Evolutionary conservation across 2,113 vertebrate genomes (phyloP).

Genomic region (Ondatra zibethicus): DNA sequence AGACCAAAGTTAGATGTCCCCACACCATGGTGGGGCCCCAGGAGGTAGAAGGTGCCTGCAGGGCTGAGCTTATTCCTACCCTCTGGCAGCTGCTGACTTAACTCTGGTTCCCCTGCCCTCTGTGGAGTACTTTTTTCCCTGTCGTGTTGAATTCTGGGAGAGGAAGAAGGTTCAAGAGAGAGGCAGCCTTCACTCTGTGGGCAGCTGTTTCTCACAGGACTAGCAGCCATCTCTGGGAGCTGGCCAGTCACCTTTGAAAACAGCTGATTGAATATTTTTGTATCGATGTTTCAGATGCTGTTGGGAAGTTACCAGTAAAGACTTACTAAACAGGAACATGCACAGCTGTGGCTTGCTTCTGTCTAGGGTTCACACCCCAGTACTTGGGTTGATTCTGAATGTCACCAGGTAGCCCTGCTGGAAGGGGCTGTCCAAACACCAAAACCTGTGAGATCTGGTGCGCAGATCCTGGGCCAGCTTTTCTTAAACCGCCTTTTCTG

Average conservation of each 20-base stretch:
- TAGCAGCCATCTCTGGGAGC: background rate
- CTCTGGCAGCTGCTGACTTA: background rate
- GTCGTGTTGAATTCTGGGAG: background rate
- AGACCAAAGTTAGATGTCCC: background rate
- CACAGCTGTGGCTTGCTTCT: background rate
- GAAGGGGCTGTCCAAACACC: background rate
- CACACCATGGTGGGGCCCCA: background rate
- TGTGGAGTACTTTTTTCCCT: background rate
- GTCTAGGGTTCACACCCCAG: background rate
- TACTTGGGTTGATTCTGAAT: background rate
- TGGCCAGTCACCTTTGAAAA: background rate
- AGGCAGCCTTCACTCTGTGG: background rate
- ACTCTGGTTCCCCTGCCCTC: background rate
- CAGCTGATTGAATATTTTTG: conserved; percentile 80
- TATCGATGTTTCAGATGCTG: conserved; percentile 79
- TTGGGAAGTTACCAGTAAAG: conserved; percentile 78
- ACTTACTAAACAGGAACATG: conserved; percentile 33
- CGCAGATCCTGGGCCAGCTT: background rate
- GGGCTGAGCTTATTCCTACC: background rate
- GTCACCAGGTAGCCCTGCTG: background rate
- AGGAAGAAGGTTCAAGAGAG: background rate
- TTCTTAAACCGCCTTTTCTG: no score
- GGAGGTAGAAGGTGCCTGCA: background rate
- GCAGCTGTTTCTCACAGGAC: background rate
- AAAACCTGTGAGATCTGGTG: background rate